Conservation (phyloP, 2,113 vertebrate species). For the Martes martes region DNA sequence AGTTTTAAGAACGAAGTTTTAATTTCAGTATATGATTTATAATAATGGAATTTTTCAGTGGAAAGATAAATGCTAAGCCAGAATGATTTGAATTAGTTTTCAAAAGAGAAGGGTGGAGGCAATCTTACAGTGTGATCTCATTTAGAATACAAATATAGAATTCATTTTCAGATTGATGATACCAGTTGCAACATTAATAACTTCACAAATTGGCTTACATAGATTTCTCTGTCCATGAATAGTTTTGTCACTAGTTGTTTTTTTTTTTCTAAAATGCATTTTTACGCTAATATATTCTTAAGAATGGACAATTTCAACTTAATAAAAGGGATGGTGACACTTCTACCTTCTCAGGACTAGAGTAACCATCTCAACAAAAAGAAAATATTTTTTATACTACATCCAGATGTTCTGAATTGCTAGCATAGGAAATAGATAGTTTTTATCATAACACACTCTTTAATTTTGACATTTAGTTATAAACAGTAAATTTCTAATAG, state of each 20-base stretch:
- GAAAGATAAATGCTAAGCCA: background rate
- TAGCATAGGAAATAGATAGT: background rate
- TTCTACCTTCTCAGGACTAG: background rate
- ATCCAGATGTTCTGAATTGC: background rate
- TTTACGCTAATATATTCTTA: background rate
- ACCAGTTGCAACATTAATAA: constrained; percentile 48
- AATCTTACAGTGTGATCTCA: constrained; percentile 15
- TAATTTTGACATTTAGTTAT: background rate
- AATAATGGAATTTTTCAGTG: constrained; percentile 35
- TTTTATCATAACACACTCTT: background rate
- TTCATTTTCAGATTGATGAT: constrained; percentile 41
- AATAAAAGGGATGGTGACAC: background rate
- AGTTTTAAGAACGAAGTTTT: constrained; percentile 55
- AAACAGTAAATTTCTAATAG: background rate
- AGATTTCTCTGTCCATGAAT: background rate
- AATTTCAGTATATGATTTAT: constrained; percentile 46
- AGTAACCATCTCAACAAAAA: background rate
- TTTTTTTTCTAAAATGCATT: background rate
- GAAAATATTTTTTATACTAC: background rate
- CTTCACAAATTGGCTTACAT: background rate
- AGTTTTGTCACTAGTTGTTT: background rate
- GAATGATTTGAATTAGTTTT: constrained; percentile 32
- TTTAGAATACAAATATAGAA: constrained; percentile 41
- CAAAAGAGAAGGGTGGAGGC: background rate
- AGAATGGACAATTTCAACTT: constrained; percentile 31